A percentile compares a stretch with the other conserved stretches of the same genome.
phyloP scores from a whole-genome alignment of 2,888 invertebrate genomes.

The Microplitis manilae region DNA sequence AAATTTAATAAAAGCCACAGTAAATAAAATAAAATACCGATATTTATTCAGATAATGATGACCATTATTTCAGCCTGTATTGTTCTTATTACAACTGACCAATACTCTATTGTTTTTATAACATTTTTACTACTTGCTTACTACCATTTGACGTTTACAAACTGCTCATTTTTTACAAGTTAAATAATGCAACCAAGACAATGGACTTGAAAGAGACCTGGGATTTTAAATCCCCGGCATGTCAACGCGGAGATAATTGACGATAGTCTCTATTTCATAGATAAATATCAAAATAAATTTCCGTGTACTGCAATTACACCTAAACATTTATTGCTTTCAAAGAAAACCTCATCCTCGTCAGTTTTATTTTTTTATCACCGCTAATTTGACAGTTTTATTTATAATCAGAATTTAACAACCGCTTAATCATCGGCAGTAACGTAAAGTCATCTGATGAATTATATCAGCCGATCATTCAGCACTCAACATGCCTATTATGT shows the following conservation, averaged over 20 bases:
- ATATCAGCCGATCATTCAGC: neutral
- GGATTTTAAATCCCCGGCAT: neutral
- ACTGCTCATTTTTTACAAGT: neutral
- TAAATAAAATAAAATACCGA: conserved; percentile 6
- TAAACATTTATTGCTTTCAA: neutral
- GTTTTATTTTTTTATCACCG: too few relatives aligned
- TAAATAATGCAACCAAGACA: neutral
- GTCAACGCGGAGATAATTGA: neutral
- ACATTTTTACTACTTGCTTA: neutral
- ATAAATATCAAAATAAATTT: neutral
- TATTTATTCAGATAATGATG: neutral
- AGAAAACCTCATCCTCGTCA: too few relatives aligned
- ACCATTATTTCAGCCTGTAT: neutral
- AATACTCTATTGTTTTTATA: neutral
- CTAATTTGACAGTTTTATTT: too few relatives aligned
- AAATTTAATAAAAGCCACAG: neutral
- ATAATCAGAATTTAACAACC: neutral
- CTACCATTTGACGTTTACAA: neutral
- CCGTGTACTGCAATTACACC: neutral
- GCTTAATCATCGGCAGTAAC: neutral
- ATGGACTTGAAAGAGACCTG: neutral
- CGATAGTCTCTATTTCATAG: neutral
- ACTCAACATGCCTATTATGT: neutral
- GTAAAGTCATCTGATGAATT: neutral
- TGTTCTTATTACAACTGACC: neutral